Evolutionary conservation across 2,797 vertebrate genomes (phyloP).

Genomic region (Tragopan temminckii): DNA sequence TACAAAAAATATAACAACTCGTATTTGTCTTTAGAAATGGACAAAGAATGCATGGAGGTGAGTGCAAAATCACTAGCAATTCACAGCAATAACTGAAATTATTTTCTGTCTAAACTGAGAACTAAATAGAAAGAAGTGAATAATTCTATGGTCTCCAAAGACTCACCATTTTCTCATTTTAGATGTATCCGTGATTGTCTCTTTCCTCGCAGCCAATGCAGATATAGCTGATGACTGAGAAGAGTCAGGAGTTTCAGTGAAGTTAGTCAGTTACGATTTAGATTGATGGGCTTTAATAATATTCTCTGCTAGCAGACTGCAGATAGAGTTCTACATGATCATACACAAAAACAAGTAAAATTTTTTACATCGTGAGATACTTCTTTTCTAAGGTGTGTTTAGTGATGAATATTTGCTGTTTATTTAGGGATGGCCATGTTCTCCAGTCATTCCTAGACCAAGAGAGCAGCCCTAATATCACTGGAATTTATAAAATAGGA

Average conservation of each 20-base stretch:
- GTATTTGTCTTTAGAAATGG: not conserved
- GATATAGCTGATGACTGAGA: not conserved
- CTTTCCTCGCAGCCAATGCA: not conserved
- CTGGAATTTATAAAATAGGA: not conserved
- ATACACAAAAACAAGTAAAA: slow-evolving; percentile 13
- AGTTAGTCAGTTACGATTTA: not conserved
- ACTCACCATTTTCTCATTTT: not conserved
- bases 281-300: slow-evolving; percentile 53
- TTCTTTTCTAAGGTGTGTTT: not conserved
- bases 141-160: not conserved
- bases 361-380: not conserved
- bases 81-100: not conserved
- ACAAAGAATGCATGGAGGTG: not conserved
- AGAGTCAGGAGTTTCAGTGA: not conserved
- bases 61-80: not conserved
- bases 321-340: not conserved
- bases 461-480: not conserved
- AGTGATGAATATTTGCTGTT: not conserved
- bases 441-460: not conserved
- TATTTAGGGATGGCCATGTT: not conserved
- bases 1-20: not conserved
- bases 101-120: not conserved
- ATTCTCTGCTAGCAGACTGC: not conserved
- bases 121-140: not conserved
- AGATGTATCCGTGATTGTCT: not conserved